A percentile compares a stretch with the other conserved stretches of the same genome.
These are phyloP conservation scores for Tychaedon coryphoeus DNA, from an alignment of 2,113 vertebrate species.

Conservation along the genomic window DNA sequence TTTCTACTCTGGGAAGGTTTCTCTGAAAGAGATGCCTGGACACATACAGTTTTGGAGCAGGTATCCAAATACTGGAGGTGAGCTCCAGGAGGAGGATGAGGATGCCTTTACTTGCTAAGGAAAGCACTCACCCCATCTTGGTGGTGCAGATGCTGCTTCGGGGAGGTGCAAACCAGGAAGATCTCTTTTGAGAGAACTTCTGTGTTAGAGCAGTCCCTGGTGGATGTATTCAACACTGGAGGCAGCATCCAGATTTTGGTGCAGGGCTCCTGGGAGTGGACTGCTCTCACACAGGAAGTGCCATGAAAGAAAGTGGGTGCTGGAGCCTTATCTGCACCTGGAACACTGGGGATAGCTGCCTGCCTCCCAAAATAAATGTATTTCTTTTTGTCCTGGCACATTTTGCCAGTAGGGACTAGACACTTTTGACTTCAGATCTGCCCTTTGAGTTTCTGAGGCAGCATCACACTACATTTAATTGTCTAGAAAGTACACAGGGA, in stretches of 20 bases:
- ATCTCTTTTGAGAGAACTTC: not conserved
- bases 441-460: not conserved
- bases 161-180: not conserved
- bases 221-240: not conserved
- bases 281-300: not conserved
- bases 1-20: not conserved
- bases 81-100: not conserved
- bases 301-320: not conserved
- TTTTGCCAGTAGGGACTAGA: not conserved
- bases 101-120: not conserved
- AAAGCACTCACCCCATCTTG: rapidly evolving
- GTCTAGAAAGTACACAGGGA: not conserved
- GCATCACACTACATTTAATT: not conserved
- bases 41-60: not conserved
- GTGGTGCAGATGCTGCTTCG: not conserved
- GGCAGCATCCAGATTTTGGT: not conserved
- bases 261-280: not conserved
- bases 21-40: not conserved
- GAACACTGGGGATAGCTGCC: not conserved
- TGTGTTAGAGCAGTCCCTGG: not conserved
- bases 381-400: not conserved
- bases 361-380: not conserved
- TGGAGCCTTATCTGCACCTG: not conserved
- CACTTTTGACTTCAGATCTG: not conserved
- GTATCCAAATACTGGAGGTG: not conserved